Conservation (phyloP, 1,140 invertebrate species). For the Rhopalosiphum padi region DNA sequence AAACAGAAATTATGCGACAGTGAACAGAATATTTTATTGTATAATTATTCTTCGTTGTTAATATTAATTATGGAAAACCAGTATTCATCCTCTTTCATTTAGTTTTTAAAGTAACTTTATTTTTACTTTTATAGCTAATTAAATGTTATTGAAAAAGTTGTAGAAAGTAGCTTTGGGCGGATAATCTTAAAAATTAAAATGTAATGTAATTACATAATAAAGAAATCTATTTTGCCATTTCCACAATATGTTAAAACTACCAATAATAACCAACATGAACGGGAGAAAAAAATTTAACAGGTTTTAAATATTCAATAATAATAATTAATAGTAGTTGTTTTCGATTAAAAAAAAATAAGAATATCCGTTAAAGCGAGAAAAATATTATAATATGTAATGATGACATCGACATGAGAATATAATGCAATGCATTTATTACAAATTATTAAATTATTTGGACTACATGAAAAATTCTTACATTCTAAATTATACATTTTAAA, state of each 20-base stretch:
- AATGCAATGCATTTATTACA: background rate
- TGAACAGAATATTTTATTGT: background rate
- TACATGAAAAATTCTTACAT: background rate
- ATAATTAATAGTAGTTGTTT: background rate
- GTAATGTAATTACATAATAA: background rate
- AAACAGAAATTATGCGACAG: background rate
- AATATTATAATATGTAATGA: background rate
- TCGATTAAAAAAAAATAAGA: background rate
- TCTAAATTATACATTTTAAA: background rate
- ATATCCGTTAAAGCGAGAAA: background rate
- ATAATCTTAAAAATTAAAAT: background rate
- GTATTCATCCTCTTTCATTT: background rate
- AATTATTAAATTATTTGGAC: background rate
- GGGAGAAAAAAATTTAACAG: background rate
- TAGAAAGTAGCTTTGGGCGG: background rate
- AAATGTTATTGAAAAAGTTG: constrained; percentile 39
- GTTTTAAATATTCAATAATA: background rate
- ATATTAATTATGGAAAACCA: background rate
- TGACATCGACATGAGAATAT: background rate
- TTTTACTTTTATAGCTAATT: constrained; percentile 34
- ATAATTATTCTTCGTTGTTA: background rate
- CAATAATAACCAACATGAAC: background rate
- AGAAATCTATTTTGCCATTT: background rate
- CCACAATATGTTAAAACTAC: background rate
- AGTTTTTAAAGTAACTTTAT: constrained; percentile 1